These are phyloP conservation scores for Pseudoatta argentina DNA, from an alignment of 1,140 invertebrate species.

Conservation along the genomic window DNA sequence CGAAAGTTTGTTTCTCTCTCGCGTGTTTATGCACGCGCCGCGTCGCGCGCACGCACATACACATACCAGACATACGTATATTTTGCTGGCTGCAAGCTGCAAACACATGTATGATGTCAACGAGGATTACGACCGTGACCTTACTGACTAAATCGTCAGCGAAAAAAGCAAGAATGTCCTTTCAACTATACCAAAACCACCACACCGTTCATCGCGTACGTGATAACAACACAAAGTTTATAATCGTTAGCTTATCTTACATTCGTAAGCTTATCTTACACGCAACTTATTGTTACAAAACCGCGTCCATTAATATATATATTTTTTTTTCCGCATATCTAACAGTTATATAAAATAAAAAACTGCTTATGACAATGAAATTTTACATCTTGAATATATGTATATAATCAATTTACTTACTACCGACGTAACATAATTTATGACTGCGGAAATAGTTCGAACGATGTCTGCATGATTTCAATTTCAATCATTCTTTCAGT, in stretches of 20 bases:
- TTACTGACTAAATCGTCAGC: constrained; percentile 58
- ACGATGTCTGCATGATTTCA: background rate
- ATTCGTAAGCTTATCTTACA: background rate
- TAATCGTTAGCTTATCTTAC: background rate
- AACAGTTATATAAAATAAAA: background rate
- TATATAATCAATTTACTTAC: background rate
- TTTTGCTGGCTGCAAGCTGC: constrained; percentile 9
- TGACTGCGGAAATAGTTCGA: background rate
- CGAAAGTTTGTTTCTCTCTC: constrained; percentile 70
- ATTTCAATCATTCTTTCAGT: constrained; percentile 1
- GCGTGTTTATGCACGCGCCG: constrained; percentile 72
- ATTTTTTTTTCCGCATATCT: background rate
- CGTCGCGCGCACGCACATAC: constrained; percentile 44
- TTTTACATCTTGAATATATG: background rate
- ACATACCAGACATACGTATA: background rate
- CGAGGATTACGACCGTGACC: constrained; percentile 70
- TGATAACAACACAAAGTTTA: background rate
- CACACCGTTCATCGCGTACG: background rate
- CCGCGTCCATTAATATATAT: background rate
- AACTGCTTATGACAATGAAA: background rate
- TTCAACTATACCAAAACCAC: background rate
- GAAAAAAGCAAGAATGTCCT: constrained; percentile 39
- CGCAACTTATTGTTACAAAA: background rate
- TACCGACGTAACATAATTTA: background rate
- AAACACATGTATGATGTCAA: constrained; percentile 26